Conservation (phyloP, 2,797 vertebrate genomes). For the Coracias cyanogaster region DNA sequence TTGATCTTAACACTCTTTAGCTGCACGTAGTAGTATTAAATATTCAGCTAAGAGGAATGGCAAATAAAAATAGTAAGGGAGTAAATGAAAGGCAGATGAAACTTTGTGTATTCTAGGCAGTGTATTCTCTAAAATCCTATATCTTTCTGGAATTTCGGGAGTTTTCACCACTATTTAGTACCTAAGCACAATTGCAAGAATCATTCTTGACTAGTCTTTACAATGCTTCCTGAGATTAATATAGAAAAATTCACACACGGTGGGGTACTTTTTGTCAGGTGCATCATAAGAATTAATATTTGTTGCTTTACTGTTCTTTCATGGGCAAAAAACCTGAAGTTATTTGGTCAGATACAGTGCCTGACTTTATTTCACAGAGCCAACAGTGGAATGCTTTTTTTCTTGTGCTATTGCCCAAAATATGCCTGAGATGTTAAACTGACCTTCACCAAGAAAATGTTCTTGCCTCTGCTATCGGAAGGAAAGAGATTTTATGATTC, state of each 20-base stretch:
- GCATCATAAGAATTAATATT: neutral
- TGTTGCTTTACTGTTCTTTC: neutral
- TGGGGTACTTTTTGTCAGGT: accelerated
- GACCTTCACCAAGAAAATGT: neutral
- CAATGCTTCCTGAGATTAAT: neutral
- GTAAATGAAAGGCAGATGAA: neutral
- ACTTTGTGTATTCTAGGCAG: neutral
- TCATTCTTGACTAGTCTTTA: neutral
- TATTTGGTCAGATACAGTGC: neutral
- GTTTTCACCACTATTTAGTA: neutral
- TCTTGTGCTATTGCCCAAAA: neutral
- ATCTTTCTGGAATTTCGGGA: neutral
- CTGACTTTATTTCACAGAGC: neutral
- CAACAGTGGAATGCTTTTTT: neutral
- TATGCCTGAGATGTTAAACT: neutral
- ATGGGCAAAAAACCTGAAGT: neutral
- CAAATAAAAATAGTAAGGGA: neutral
- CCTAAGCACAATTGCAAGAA: neutral
- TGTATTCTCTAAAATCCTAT: neutral
- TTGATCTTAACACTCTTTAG: neutral
- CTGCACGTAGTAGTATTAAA: neutral
- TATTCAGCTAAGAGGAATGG: neutral
- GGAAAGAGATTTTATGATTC: neutral
- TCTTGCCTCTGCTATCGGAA: neutral
- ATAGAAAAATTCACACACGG: neutral